These are phyloP conservation scores for Poliocrania exsul DNA, from an alignment of 2,797 vertebrate species.

Conservation along the genomic window DNA sequence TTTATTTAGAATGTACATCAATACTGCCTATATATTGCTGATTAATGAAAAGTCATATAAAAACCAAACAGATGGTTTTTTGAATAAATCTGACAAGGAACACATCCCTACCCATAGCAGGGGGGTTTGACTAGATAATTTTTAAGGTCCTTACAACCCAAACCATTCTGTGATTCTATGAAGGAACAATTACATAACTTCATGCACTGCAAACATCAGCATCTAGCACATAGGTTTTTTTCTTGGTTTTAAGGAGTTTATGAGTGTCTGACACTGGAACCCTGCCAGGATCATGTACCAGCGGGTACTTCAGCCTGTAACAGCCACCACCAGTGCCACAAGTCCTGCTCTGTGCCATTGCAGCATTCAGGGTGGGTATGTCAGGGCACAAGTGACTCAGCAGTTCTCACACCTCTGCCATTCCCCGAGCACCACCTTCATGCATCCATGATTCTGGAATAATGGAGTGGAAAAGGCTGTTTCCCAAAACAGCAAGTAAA, in stretches of 20 bases:
- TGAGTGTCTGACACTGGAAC: not conserved
- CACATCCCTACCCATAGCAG: not conserved
- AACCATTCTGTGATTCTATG: not conserved
- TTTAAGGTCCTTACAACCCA: not conserved
- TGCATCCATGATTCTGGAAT: not conserved
- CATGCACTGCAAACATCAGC: not conserved
- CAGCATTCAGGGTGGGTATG: not conserved
- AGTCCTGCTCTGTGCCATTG: not conserved
- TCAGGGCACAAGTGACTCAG: not conserved
- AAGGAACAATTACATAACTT: not conserved
- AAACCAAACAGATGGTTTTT: not conserved
- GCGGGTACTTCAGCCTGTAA: not conserved
- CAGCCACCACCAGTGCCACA: not conserved
- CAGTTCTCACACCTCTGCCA: conserved; percentile 18
- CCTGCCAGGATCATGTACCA: not conserved
- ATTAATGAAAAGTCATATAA: not conserved
- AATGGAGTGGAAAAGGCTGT: conserved; percentile 1
- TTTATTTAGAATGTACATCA: not conserved
- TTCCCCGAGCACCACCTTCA: not conserved
- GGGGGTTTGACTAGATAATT: not conserved
- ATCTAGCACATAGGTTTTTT: not conserved
- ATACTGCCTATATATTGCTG: not conserved
- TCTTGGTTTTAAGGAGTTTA: not conserved
- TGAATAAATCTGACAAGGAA: not conserved
- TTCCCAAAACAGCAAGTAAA: conserved; percentile 6